Conservation (phyloP, 92 coral and sea anemone species). For the Zoanthus solanderi region DNA sequence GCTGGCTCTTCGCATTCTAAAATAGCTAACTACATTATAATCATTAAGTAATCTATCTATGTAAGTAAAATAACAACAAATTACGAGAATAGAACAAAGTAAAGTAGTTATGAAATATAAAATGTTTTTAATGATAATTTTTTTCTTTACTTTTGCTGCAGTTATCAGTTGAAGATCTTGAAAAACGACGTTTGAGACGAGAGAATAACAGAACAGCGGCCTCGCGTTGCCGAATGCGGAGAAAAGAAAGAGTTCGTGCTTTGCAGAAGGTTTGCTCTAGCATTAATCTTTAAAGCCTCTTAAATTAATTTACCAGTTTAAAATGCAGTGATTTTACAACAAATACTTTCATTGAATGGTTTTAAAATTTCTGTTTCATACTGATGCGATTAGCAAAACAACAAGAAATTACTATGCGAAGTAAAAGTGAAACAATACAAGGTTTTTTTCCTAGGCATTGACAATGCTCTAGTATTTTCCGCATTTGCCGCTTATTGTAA, state of each 20-base stretch:
- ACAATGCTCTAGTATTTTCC: too few species aligned
- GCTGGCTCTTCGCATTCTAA: too few species aligned
- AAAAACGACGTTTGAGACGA: slow-evolving; percentile 55
- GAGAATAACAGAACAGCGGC: slow-evolving; percentile 69
- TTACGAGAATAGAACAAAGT: neutral
- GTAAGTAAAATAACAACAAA: too few species aligned
- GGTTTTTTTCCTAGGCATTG: too few species aligned
- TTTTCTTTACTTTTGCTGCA: neutral
- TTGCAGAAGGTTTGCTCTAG: slow-evolving; percentile 52
- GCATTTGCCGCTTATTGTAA: too few species aligned
- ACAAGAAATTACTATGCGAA: too few species aligned
- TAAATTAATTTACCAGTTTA: neutral
- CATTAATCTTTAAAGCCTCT: neutral
- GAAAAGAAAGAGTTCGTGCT: slow-evolving; percentile 48
- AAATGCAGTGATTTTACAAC: neutral
- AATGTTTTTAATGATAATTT: neutral
- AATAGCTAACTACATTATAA: too few species aligned
- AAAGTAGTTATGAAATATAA: too few species aligned
- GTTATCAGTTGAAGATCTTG: slow-evolving; percentile 56
- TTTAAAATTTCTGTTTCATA: too few species aligned
- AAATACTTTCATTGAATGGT: neutral
- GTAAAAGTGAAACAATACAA: too few species aligned
- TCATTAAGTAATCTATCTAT: too few species aligned
- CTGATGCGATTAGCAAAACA: too few species aligned
- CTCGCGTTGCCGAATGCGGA: slow-evolving; percentile 56